Conservation (phyloP, 1,140 invertebrate genomes). For the Paraescarpia echinospica region DNA sequence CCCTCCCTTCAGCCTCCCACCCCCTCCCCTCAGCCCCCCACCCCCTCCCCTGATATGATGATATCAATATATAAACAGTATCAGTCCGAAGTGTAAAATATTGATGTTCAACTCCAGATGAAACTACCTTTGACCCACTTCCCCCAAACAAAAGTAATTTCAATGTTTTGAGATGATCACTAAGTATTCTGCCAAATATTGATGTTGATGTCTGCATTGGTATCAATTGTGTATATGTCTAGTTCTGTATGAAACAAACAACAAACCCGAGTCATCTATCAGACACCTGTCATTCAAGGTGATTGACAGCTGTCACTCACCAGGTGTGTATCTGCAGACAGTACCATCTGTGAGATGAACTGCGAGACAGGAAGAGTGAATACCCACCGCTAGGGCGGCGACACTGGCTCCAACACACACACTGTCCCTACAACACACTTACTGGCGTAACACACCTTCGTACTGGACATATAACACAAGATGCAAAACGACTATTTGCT, state of each 20-base stretch:
- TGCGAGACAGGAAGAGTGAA: constrained; percentile 24
- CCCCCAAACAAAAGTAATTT: too few relatives aligned
- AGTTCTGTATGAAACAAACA: neutral
- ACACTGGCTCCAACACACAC: constrained; percentile 2
- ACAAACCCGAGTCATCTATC: neutral
- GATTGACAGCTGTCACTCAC: constrained; percentile 24
- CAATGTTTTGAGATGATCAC: too few relatives aligned
- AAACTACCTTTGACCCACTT: too few relatives aligned
- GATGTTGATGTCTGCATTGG: too few relatives aligned
- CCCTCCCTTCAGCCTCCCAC: too few relatives aligned
- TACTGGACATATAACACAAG: neutral
- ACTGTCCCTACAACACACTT: neutral
- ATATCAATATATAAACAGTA: too few relatives aligned
- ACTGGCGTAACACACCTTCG: neutral
- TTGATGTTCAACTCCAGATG: too few relatives aligned
- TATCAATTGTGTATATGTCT: neutral
- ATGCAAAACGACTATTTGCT: neutral
- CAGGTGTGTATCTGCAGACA: constrained; percentile 38
- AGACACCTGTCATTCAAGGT: neutral
- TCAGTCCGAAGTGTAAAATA: too few relatives aligned
- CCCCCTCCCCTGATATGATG: too few relatives aligned
- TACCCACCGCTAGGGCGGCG: neutral
- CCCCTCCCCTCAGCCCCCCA: too few relatives aligned
- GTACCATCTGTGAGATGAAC: constrained; percentile 41
- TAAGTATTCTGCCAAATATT: too few relatives aligned